These are phyloP conservation scores for Myopa tessellatipennis DNA, from an alignment of 2,888 invertebrate species.

Conservation along the genomic window DNA sequence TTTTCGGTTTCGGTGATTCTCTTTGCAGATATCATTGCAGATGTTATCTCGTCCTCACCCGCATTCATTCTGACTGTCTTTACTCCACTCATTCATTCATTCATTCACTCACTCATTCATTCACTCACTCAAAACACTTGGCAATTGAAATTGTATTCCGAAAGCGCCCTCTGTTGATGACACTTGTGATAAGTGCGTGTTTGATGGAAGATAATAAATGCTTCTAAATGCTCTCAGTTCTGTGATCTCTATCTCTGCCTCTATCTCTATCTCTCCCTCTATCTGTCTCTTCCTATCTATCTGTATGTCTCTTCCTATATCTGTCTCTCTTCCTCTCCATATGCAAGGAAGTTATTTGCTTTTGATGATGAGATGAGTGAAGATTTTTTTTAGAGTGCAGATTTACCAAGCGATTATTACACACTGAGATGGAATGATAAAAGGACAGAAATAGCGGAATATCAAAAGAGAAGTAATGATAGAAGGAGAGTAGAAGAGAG, in stretches of 20 bases:
- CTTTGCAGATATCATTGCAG: not conserved
- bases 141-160: constrained; percentile 31
- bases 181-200: constrained; percentile 38
- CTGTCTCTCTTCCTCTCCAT: not conserved
- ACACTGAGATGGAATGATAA: not conserved
- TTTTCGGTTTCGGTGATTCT: not conserved
- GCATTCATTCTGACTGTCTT: not conserved
- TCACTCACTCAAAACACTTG: not conserved
- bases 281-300: not conserved
- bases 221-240: constrained; percentile 17
- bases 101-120: not conserved
- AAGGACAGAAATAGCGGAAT: not conserved
- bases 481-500: not conserved
- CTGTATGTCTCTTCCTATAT: not conserved
- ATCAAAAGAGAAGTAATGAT: too few relatives aligned
- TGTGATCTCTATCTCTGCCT: not conserved
- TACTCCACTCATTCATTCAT: not conserved
- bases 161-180: constrained; percentile 36
- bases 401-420: not conserved
- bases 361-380: not conserved
- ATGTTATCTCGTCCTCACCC: not conserved
- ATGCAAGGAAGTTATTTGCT: not conserved
- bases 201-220: constrained; percentile 31
- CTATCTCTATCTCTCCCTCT: not conserved
- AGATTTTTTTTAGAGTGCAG: not conserved